phyloP scores from a whole-genome alignment of 53 echinoderm and acorn worm species.

The Stichopus horrens region DNA sequence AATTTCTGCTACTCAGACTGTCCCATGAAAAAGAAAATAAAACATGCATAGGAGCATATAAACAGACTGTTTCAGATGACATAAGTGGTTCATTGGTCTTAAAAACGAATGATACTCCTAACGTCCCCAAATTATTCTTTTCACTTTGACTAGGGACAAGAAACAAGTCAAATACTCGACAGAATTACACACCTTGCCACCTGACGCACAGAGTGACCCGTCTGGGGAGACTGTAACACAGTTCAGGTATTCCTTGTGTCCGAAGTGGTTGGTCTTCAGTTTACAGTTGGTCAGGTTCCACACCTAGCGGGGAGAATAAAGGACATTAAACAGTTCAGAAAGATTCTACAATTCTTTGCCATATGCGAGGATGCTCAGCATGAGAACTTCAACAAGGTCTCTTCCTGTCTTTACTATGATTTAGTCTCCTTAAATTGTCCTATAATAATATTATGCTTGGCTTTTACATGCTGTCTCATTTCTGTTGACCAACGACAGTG shows the following conservation, averaged over 20 bases:
- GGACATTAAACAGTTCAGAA: not conserved
- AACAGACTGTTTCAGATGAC: no score
- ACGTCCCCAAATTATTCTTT: no score
- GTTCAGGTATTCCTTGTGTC: conserved; percentile 82
- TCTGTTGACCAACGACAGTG: not conserved
- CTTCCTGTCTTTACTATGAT: not conserved
- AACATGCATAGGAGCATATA: no score
- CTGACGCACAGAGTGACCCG: conserved; percentile 97
- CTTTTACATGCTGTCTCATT: no score
- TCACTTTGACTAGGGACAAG: no score
- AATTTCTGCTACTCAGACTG: no score
- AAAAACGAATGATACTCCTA: no score
- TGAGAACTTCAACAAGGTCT: not conserved
- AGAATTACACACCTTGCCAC: conserved; percentile 73
- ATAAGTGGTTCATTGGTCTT: no score
- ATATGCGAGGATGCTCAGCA: not conserved
- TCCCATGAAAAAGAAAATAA: no score
- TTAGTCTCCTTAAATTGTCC: not conserved
- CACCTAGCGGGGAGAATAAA: conserved; percentile 51
- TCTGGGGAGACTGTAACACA: conserved; percentile 95
- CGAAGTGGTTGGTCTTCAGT: conserved; percentile 95
- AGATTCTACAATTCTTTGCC: not conserved
- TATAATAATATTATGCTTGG: no score
- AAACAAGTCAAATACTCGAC: no score
- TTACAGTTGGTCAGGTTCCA: conserved; percentile 99